Conservation (phyloP, 2,113 vertebrate species). For the Prolemur simus region DNA sequence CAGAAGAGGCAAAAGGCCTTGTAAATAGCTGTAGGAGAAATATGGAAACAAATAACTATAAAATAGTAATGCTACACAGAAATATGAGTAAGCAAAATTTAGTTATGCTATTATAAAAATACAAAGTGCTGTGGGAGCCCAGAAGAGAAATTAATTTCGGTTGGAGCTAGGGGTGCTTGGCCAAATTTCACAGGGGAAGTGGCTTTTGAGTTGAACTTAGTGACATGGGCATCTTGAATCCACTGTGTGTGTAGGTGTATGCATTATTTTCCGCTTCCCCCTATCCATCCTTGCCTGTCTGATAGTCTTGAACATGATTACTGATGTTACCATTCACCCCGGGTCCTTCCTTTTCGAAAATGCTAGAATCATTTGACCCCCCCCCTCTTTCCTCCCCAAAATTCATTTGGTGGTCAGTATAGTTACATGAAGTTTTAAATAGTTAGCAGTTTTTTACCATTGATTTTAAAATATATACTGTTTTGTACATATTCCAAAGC, state of each 20-base stretch:
- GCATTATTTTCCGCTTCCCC: background rate
- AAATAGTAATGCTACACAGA: background rate
- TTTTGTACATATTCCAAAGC: background rate
- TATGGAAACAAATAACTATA: background rate
- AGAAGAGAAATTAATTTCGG: constrained; percentile 18
- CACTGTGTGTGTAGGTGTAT: background rate
- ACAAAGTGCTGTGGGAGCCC: background rate
- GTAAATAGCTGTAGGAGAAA: background rate
- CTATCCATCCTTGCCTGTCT: background rate
- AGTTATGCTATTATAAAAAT: background rate
- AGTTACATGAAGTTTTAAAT: constrained; percentile 14
- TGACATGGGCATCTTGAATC: background rate
- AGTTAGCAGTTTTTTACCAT: background rate
- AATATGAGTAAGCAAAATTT: background rate
- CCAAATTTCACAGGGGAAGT: background rate
- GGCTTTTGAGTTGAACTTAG: background rate
- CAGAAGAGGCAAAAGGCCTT: background rate
- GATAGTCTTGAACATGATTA: background rate
- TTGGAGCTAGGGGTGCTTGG: background rate
- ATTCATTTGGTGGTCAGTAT: background rate
- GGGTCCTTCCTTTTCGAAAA: background rate
- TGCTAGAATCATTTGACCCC: background rate
- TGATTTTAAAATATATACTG: no score
- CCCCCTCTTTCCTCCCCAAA: background rate
- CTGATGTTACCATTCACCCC: background rate